Conservation (phyloP, 2,888 invertebrate genomes). For the Drosophila heteroneura region DNA sequence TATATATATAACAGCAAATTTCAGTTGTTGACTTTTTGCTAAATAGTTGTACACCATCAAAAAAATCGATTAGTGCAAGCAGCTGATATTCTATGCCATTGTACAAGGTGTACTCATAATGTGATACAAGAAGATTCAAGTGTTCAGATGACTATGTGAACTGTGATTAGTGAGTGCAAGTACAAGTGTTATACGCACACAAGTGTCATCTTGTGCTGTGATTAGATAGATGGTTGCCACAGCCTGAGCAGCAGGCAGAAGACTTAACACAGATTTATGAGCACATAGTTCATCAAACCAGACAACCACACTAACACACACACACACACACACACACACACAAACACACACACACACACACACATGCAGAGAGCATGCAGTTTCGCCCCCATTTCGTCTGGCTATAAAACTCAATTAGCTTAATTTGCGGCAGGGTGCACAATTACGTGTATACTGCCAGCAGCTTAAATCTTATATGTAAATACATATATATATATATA, state of each 20-base stretch:
- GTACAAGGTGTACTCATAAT: not conserved
- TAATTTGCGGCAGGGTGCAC: slow-evolving; percentile 53
- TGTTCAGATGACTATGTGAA: slow-evolving; percentile 1
- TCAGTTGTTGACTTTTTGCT: not conserved
- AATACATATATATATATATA: too few species aligned
- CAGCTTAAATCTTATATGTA: slow-evolving; percentile 4
- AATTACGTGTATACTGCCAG: slow-evolving; percentile 12
- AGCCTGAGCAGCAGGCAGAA: slow-evolving; percentile 2
- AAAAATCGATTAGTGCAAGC: not conserved
- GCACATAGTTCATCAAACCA: slow-evolving; percentile 40
- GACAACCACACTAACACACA: slow-evolving; percentile 1
- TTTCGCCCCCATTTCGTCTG: slow-evolving; percentile 34
- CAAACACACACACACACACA: slow-evolving; percentile 2
- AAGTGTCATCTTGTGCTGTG: slow-evolving; percentile 13
- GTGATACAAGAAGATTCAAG: not conserved
- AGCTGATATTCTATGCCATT: not conserved
- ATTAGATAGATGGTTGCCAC: slow-evolving; percentile 15
- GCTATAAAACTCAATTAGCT: slow-evolving; percentile 67
- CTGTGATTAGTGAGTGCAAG: not conserved
- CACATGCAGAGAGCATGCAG: not conserved
- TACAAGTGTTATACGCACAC: slow-evolving; percentile 21
- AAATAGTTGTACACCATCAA: not conserved
- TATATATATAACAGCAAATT: too few species aligned
- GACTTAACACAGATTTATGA: slow-evolving; percentile 51
- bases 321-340: slow-evolving; percentile 3